Percentiles rank a stretch among this genome's conserved stretches.
Conservation (phyloP, 1,140 invertebrate genomes). For the Drosophila mojavensis region DNA sequence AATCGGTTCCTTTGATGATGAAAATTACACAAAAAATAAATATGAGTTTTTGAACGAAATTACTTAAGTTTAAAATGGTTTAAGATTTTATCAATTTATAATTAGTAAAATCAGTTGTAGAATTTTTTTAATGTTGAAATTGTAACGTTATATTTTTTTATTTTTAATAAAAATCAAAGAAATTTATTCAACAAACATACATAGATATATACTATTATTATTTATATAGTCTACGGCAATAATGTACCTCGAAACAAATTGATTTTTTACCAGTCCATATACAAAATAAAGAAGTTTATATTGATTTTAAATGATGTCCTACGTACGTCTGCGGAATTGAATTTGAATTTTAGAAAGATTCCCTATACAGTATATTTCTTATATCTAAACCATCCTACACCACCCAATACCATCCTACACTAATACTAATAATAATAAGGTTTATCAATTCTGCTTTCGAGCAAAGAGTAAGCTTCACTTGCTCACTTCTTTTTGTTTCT, state of each 20-base stretch:
- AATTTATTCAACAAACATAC: slow-evolving; percentile 38
- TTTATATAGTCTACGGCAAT: not conserved
- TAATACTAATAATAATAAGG: too few relatives aligned
- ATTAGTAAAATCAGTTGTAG: slow-evolving; percentile 55
- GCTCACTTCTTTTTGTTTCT: too few relatives aligned
- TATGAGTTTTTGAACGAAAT: slow-evolving; percentile 61
- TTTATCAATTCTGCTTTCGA: too few relatives aligned
- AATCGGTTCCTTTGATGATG: slow-evolving; percentile 50
- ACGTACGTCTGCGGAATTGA: not conserved
- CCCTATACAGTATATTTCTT: too few relatives aligned
- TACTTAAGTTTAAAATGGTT: slow-evolving; percentile 48
- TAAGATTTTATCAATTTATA: slow-evolving; percentile 53
- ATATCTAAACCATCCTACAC: too few relatives aligned
- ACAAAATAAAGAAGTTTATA: not conserved
- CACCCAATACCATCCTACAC: too few relatives aligned
- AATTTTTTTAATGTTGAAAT: slow-evolving; percentile 61
- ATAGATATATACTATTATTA: not conserved
- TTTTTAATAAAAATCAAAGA: slow-evolving; percentile 67
- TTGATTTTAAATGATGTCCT: not conserved
- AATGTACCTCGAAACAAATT: not conserved
- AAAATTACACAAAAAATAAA: slow-evolving; percentile 48
- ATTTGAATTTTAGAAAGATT: too few relatives aligned
- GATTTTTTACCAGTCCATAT: not conserved
- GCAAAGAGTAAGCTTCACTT: too few relatives aligned
- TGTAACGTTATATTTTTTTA: slow-evolving; percentile 68